Conservation (phyloP, 2,113 vertebrate species). For the Motacilla tschutschensis region DNA sequence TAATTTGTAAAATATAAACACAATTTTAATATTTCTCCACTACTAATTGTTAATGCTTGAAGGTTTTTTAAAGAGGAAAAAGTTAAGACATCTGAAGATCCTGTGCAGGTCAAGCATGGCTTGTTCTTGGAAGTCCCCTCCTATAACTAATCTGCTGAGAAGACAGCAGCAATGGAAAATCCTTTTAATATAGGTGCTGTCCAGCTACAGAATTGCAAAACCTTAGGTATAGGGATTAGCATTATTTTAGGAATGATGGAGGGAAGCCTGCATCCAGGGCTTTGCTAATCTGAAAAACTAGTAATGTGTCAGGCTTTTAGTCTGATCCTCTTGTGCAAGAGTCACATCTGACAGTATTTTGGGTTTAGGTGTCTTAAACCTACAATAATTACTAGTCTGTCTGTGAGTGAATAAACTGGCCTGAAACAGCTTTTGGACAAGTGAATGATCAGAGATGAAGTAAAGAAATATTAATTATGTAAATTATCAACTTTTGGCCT, state of each 20-base stretch:
- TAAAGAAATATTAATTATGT: not conserved
- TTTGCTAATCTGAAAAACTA: slow-evolving; percentile 19
- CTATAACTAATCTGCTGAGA: slow-evolving; percentile 8
- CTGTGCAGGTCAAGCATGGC: not conserved
- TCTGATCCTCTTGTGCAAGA: not conserved
- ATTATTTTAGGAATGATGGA: slow-evolving; percentile 40
- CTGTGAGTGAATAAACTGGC: not conserved
- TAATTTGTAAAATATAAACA: not conserved
- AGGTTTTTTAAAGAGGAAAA: not conserved
- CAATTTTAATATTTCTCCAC: not conserved
- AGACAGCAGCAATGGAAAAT: slow-evolving; percentile 40
- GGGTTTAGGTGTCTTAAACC: slow-evolving; percentile 7
- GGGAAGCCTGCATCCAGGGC: not conserved
- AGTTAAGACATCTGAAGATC: not conserved
- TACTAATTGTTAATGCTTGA: not conserved
- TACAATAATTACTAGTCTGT: not conserved
- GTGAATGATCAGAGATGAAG: not conserved
- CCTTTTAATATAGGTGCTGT: slow-evolving; percentile 22
- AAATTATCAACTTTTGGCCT: not conserved
- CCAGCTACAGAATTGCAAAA: slow-evolving; percentile 30
- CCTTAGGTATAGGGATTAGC: slow-evolving; percentile 36
- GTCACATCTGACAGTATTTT: slow-evolving; percentile 8
- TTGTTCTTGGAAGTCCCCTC: not conserved
- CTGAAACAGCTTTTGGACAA: slow-evolving; percentile 2
- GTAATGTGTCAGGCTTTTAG: slow-evolving; percentile 16